Percentiles rank a stretch among this genome's conserved stretches.
Evolutionary conservation across 2,113 vertebrate genomes (phyloP).

Genomic region (Gymnobelideus leadbeateri): DNA sequence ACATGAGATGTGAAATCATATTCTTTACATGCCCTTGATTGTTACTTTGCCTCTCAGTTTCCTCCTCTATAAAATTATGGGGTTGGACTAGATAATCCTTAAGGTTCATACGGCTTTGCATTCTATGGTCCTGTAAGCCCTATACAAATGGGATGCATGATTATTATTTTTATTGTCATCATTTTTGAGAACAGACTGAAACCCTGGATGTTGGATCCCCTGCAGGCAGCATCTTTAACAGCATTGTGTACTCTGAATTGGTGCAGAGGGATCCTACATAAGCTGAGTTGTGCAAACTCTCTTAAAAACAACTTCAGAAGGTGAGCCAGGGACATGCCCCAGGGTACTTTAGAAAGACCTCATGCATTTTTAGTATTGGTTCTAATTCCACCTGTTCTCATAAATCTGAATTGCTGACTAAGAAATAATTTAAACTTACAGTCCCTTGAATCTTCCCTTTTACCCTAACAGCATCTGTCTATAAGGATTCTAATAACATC

Average conservation of each 20-base stretch:
- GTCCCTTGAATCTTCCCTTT: conserved; percentile 28
- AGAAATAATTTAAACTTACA: conserved; percentile 58
- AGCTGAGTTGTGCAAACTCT: background rate
- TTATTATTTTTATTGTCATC: background rate
- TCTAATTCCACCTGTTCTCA: conserved; percentile 62
- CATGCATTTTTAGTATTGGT: background rate
- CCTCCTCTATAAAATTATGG: background rate
- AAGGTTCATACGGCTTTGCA: background rate
- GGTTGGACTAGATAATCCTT: background rate
- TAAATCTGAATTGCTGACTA: conserved; percentile 63
- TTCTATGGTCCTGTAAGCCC: background rate
- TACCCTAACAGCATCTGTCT: conserved; percentile 35
- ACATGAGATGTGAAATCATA: background rate
- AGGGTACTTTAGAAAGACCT: conserved; percentile 27
- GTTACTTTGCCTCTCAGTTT: background rate
- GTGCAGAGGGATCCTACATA: conserved; percentile 40
- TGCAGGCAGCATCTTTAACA: background rate
- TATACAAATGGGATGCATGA: background rate
- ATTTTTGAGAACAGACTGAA: background rate
- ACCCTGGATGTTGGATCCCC: background rate
- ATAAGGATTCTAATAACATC: conserved; percentile 66
- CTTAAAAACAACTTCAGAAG: conserved; percentile 33
- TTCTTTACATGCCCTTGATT: background rate
- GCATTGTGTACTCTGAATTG: background rate
- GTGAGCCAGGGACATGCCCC: background rate